phyloP scores from a whole-genome alignment of 2,888 invertebrate genomes.

The Diarsia rubi region DNA sequence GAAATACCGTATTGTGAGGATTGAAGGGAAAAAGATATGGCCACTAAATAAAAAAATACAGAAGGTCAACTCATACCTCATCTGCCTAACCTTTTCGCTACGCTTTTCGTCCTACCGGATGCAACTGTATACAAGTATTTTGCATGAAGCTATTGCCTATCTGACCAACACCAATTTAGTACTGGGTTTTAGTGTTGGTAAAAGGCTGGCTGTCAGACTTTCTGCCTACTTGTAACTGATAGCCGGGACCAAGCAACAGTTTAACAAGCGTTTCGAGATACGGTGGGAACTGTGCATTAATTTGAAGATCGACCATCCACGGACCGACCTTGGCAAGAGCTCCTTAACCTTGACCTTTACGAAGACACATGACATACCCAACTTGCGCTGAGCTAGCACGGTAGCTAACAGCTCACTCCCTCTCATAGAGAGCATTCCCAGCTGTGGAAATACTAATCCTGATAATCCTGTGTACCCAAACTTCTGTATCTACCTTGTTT shows the following conservation, averaged over 20 bases:
- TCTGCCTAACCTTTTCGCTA: neutral
- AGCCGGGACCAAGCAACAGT: neutral
- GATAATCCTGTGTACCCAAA: neutral
- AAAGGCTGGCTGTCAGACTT: neutral
- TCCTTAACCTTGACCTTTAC: neutral
- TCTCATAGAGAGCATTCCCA: neutral
- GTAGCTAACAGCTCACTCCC: neutral
- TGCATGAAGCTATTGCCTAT: neutral
- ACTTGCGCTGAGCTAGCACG: neutral
- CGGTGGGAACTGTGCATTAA: neutral
- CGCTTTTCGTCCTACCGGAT: neutral
- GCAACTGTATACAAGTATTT: neutral
- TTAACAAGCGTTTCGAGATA: neutral
- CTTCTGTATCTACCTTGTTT: neutral
- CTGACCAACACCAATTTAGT: neutral
- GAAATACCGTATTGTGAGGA: slow-evolving; percentile 17
- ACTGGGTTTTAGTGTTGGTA: neutral
- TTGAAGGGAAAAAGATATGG: neutral
- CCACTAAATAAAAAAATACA: neutral
- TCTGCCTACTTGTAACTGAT: neutral
- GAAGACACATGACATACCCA: neutral
- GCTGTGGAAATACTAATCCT: neutral
- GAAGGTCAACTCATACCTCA: slow-evolving; percentile 4
- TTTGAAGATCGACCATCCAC: neutral
- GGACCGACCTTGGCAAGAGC: neutral